phyloP scores from a whole-genome alignment of 2,797 vertebrate species.

The Morus bassanus region DNA sequence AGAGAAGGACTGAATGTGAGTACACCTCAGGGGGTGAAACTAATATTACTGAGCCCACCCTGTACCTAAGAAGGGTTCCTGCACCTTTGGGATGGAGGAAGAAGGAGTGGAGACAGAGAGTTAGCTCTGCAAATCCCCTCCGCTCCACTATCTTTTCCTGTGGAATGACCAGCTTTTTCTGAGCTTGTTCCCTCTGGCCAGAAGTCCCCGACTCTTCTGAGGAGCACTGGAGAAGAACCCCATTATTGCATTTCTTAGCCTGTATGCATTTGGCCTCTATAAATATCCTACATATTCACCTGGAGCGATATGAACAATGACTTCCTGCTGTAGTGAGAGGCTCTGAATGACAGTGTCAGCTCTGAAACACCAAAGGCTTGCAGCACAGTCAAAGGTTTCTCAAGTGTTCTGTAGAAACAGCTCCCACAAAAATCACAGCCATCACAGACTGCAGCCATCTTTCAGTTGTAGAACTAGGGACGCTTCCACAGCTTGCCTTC shows the following conservation, averaged over 20 bases:
- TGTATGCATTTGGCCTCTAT: not conserved
- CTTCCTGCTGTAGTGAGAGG: not conserved
- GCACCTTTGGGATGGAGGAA: not conserved
- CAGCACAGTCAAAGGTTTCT: not conserved
- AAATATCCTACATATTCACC: not conserved
- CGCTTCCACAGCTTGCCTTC: accelerated
- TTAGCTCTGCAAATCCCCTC: not conserved
- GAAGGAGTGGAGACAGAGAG: not conserved
- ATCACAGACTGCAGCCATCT: not conserved
- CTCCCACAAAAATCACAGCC: not conserved
- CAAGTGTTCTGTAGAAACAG: not conserved
- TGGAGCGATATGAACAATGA: not conserved
- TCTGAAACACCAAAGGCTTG: not conserved
- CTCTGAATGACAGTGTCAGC: not conserved
- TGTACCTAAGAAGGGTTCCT: not conserved
- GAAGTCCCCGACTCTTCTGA: not conserved
- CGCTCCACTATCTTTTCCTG: not conserved
- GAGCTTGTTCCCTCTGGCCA: accelerated
- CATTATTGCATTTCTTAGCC: not conserved
- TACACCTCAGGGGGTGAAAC: not conserved
- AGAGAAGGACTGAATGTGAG: not conserved
- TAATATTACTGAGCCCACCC: not conserved
- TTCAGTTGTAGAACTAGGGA: not conserved
- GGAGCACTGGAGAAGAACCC: not conserved
- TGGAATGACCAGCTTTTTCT: not conserved